Conservation (phyloP, 2,113 vertebrate genomes). For the Fregetta grallaria region DNA sequence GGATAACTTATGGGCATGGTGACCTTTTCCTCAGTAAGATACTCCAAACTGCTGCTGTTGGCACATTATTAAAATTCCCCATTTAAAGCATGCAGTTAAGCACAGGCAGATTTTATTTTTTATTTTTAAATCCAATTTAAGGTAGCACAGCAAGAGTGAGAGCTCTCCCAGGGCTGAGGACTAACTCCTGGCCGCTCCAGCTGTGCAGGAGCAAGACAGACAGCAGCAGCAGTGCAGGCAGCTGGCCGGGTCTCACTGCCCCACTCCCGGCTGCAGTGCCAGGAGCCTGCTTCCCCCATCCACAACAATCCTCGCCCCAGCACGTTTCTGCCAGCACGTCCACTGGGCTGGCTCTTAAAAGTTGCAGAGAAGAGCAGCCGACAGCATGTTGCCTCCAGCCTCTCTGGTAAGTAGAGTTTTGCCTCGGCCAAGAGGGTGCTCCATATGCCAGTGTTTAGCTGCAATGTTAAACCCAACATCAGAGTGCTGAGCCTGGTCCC, state of each 20-base stretch:
- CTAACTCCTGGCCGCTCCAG: not conserved
- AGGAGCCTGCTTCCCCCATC: not conserved
- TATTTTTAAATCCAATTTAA: slow-evolving; percentile 35
- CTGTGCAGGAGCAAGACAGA: not conserved
- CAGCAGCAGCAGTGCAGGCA: not conserved
- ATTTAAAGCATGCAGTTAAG: slow-evolving; percentile 16
- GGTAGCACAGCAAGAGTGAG: not conserved
- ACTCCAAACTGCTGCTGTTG: slow-evolving; percentile 64
- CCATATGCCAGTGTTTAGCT: not conserved
- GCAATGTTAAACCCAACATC: not conserved
- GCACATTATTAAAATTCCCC: slow-evolving; percentile 68
- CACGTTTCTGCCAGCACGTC: not conserved
- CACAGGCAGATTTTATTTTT: not conserved
- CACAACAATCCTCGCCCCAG: not conserved
- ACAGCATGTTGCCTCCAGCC: not conserved
- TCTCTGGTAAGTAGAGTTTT: not conserved
- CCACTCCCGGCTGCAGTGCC: not conserved
- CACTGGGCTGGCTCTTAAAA: not conserved
- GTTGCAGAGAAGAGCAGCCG: not conserved
- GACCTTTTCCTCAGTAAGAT: slow-evolving; percentile 72
- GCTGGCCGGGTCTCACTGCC: not conserved
- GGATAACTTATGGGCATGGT: slow-evolving; percentile 67
- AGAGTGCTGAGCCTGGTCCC: not conserved
- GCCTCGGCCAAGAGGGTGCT: not conserved
- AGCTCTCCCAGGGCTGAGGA: not conserved